These are phyloP conservation scores for Rhagonycha fulva DNA, from an alignment of 2,888 invertebrate species.

Conservation along the genomic window DNA sequence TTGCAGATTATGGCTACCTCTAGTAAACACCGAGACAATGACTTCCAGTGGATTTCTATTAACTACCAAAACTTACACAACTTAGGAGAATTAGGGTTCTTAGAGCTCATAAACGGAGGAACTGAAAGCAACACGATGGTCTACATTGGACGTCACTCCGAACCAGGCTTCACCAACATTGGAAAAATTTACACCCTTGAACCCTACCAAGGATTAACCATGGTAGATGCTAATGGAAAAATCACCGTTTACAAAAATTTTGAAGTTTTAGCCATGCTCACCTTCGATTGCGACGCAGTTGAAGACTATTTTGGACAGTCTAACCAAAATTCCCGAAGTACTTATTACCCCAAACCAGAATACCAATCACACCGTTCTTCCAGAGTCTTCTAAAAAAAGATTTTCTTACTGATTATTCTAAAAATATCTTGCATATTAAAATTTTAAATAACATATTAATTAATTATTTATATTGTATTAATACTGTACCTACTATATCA, in stretches of 20 bases:
- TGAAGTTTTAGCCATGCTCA: neutral
- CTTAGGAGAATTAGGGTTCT: neutral
- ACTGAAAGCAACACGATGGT: neutral
- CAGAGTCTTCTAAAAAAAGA: too few relatives aligned
- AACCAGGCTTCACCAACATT: neutral
- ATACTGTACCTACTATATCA: too few relatives aligned
- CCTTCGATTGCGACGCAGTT: neutral
- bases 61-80: neutral
- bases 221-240: neutral
- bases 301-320: neutral
- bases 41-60: neutral
- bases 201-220: neutral
- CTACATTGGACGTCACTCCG: neutral
- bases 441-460: too few relatives aligned
- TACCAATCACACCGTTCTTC: too few relatives aligned
- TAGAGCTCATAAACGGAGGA: neutral
- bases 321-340: neutral
- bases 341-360: too few relatives aligned
- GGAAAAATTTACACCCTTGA: constrained; percentile 1
- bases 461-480: too few relatives aligned
- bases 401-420: too few relatives aligned
- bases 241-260: neutral
- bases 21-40: neutral
- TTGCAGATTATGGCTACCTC: neutral
- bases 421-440: too few relatives aligned